phyloP scores from a whole-genome alignment of 2,888 invertebrate species.

The Deilephila porcellus region DNA sequence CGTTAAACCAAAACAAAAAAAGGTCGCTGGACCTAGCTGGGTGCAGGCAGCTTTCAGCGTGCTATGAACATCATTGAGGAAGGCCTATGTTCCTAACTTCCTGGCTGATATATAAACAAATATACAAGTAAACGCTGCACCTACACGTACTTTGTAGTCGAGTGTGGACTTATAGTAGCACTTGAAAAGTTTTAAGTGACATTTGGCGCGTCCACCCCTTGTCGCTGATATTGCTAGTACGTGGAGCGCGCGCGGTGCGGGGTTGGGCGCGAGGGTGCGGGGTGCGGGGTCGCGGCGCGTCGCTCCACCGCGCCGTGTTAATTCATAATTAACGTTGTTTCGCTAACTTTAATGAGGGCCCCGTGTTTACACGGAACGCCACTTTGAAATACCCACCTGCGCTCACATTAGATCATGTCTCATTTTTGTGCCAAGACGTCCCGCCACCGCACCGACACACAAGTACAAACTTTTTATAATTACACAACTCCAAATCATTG shows the following conservation, averaged over 20 bases:
- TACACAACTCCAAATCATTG: not conserved
- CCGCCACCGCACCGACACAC: not conserved
- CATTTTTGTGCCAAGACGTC: constrained; percentile 32
- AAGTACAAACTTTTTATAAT: not conserved
- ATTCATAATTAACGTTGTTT: constrained; percentile 68
- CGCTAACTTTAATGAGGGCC: constrained; percentile 62
- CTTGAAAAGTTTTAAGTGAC: constrained; percentile 3
- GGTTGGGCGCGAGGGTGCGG: not conserved
- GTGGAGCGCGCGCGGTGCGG: not conserved
- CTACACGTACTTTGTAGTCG: no score
- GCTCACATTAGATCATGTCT: constrained; percentile 33
- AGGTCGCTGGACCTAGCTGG: no score
- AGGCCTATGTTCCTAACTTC: no score
- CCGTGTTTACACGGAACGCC: constrained; percentile 60
- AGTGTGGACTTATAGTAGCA: not conserved
- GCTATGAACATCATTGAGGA: no score
- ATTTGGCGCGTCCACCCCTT: not conserved
- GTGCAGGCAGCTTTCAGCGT: no score
- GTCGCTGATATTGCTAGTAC: not conserved
- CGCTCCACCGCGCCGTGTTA: constrained; percentile 42
- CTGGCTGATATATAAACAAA: no score
- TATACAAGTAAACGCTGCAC: no score
- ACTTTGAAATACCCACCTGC: constrained; percentile 45
- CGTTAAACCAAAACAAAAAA: no score
- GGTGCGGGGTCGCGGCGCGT: not conserved